Evolutionary conservation across 2,888 invertebrate species (phyloP).

Genomic region (Desoria tigrina): DNA sequence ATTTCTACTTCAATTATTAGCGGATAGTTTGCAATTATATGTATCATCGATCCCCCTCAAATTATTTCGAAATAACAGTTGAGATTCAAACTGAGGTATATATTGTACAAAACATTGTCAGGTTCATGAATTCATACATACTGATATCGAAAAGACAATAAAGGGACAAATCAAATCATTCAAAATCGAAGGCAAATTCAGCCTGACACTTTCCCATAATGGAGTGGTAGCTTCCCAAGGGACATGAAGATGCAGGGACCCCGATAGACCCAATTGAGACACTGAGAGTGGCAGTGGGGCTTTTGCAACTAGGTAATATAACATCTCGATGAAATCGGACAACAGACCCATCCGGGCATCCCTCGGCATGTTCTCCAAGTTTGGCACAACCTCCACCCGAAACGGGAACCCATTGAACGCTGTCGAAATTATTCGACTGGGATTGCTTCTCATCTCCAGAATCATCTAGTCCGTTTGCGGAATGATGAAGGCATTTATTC

Average conservation of each 20-base stretch:
- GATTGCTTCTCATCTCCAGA: background rate
- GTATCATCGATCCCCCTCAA: too few species aligned
- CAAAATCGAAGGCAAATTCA: constrained; percentile 37
- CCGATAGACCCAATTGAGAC: constrained; percentile 24
- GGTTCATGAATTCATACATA: too few species aligned
- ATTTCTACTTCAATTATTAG: too few species aligned
- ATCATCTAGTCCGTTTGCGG: constrained; percentile 19
- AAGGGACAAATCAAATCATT: too few species aligned
- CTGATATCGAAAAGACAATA: too few species aligned
- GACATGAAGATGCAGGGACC: constrained; percentile 28
- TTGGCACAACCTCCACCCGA: constrained; percentile 36
- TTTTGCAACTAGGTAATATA: constrained; percentile 31
- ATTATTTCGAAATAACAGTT: too few species aligned
- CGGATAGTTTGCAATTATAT: too few species aligned
- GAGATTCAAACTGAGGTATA: too few species aligned
- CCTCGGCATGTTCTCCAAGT: constrained; percentile 20
- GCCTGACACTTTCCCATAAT: constrained; percentile 41
- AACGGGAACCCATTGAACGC: constrained; percentile 27
- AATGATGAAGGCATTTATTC: constrained; percentile 26
- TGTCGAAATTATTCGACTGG: constrained; percentile 4
- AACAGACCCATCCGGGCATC: constrained; percentile 27
- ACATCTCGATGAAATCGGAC: constrained; percentile 27
- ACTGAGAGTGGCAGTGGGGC: constrained; percentile 12
- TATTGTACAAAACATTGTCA: too few species aligned
- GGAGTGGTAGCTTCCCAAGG: constrained; percentile 24